A percentile compares a stretch with the other conserved stretches of the same genome.
Conservation (phyloP, 2,888 invertebrate genomes). For the Drosophila mulleri region DNA sequence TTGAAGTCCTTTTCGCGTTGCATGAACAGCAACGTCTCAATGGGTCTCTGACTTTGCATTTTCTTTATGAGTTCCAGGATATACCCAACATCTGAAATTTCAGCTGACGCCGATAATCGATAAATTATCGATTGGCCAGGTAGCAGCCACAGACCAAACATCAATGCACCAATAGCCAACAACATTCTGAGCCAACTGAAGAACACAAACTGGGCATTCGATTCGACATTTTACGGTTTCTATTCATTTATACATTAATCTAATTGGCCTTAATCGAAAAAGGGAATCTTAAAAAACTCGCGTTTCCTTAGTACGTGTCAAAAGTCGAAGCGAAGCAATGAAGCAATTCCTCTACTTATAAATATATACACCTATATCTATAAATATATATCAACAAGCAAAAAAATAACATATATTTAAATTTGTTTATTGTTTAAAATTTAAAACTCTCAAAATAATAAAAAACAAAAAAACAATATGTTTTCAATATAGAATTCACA, state of each 20-base stretch:
- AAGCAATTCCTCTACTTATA: not conserved
- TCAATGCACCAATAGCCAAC: not conserved
- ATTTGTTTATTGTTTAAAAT: no score
- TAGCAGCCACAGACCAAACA: not conserved
- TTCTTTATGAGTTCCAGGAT: conserved; percentile 16
- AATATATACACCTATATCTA: not conserved
- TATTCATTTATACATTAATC: conserved; percentile 2
- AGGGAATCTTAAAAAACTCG: not conserved
- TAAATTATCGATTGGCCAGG: not conserved
- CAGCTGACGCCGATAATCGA: not conserved
- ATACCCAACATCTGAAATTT: not conserved
- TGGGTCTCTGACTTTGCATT: not conserved
- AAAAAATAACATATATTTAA: no score
- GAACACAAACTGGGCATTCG: conserved; percentile 12
- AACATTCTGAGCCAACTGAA: conserved; percentile 30
- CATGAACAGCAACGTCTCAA: conserved; percentile 28
- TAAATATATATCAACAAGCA: no score
- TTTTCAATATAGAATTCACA: not conserved
- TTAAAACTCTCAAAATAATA: no score
- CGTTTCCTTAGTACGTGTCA: not conserved
- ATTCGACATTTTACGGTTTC: not conserved
- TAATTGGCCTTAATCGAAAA: conserved; percentile 5
- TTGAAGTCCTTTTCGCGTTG: not conserved
- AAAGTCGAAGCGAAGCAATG: not conserved
- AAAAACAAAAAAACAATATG: no score